A percentile compares a stretch with the other conserved stretches of the same genome.
Conservation (phyloP, 2,888 invertebrate species). For the Taenaris catops region DNA sequence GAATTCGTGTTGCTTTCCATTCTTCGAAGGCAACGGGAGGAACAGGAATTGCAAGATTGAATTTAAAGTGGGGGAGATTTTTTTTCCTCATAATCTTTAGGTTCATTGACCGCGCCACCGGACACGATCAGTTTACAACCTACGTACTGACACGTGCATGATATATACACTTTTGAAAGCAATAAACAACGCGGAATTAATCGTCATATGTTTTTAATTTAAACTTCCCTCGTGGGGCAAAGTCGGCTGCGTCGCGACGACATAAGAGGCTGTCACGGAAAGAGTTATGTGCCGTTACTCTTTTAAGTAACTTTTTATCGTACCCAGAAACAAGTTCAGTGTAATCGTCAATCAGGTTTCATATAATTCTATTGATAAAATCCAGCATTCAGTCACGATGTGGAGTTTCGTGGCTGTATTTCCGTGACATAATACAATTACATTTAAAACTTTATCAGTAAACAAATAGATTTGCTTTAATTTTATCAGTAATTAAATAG, state of each 20-base stretch:
- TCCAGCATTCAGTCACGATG: background rate
- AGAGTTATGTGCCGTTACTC: too few relatives aligned
- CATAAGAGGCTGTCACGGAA: too few relatives aligned
- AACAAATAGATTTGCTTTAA: too few relatives aligned
- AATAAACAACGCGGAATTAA: slow-evolving; percentile 13
- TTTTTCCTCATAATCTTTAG: slow-evolving; percentile 40
- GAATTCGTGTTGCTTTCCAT: slow-evolving; percentile 38
- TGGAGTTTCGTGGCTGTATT: background rate
- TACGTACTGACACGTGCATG: slow-evolving; percentile 19
- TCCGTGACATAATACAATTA: too few relatives aligned
- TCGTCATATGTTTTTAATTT: slow-evolving; percentile 5
- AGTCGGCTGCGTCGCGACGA: slow-evolving; percentile 1
- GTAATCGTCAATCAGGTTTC: too few relatives aligned
- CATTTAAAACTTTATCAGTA: too few relatives aligned
- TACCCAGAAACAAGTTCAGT: too few relatives aligned
- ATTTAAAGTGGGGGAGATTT: slow-evolving; percentile 40
- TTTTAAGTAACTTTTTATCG: too few relatives aligned
- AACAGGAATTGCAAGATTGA: slow-evolving; percentile 49
- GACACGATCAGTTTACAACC: slow-evolving; percentile 18
- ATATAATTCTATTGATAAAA: background rate
- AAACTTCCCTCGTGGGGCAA: background rate
- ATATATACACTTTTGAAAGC: slow-evolving; percentile 14
- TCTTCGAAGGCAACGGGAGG: slow-evolving; percentile 49
- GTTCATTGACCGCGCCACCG: slow-evolving; percentile 42
- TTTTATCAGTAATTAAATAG: too few relatives aligned